Conservation (phyloP, 2,888 invertebrate genomes). For the Hypena proboscidalis region DNA sequence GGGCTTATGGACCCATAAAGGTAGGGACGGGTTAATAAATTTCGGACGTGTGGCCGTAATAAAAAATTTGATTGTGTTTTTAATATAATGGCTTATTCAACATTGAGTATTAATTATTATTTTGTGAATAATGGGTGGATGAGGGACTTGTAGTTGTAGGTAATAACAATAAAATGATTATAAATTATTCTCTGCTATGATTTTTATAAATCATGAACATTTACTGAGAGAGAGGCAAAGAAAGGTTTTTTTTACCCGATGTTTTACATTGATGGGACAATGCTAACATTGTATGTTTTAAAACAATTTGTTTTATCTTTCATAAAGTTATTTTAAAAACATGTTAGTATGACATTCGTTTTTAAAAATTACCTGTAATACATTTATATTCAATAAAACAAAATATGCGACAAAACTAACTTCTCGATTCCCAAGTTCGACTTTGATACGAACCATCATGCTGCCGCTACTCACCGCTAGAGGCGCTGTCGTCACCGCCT, state of each 20-base stretch:
- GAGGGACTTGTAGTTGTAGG: conserved; percentile 21
- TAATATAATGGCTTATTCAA: conserved; percentile 40
- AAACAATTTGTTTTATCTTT: too few relatives aligned
- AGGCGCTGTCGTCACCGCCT: conserved; percentile 57
- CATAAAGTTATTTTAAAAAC: too few relatives aligned
- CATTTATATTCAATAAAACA: too few relatives aligned
- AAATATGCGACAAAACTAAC: too few relatives aligned
- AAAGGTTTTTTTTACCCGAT: too few relatives aligned
- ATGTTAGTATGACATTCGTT: too few relatives aligned
- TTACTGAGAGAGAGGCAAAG: too few relatives aligned
- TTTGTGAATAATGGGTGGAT: conserved; percentile 11
- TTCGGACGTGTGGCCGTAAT: conserved; percentile 50
- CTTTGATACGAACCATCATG: conserved; percentile 43
- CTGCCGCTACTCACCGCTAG: conserved; percentile 75
- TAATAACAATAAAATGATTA: neutral
- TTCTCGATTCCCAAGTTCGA: neutral
- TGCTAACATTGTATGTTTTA: too few relatives aligned
- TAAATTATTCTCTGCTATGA: too few relatives aligned
- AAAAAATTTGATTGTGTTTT: conserved; percentile 50
- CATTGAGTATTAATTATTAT: conserved; percentile 28
- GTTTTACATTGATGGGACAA: too few relatives aligned
- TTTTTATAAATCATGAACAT: too few relatives aligned
- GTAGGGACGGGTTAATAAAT: conserved; percentile 59
- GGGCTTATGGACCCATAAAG: conserved; percentile 67
- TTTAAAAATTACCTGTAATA: too few relatives aligned